These are phyloP conservation scores for Xyliphius kryptos DNA, from an alignment of 2,113 vertebrate species.

Conservation along the genomic window DNA sequence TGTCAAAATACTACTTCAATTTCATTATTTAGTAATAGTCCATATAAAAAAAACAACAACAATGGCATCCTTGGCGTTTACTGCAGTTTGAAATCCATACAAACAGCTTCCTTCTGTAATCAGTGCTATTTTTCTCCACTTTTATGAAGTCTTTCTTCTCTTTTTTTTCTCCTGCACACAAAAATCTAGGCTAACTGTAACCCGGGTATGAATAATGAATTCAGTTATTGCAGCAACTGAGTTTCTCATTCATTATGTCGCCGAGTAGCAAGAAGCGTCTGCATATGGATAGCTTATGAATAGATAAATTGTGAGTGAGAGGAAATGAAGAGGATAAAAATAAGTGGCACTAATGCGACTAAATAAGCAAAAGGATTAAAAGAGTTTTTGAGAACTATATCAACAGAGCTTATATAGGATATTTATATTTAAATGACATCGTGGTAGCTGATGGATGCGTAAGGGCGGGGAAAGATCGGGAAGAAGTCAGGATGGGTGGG, in stretches of 20 bases:
- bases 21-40: background rate
- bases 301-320: too few relatives aligned
- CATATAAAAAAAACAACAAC: background rate
- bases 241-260: conserved; percentile 46
- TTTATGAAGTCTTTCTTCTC: background rate
- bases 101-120: background rate
- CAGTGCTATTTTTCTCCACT: conserved; percentile 14
- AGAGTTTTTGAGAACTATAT: too few relatives aligned
- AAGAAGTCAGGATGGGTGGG: conserved; percentile 1
- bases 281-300: too few relatives aligned
- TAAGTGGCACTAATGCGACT: too few relatives aligned
- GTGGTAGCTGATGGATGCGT: background rate
- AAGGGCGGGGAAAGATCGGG: background rate
- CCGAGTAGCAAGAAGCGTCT: conserved; percentile 39
- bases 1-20: background rate
- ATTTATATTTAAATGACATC: too few relatives aligned
- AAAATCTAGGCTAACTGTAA: conserved; percentile 49
- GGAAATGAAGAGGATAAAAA: conserved; percentile 28
- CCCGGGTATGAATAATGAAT: conserved; percentile 67
- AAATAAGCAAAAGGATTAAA: too few relatives aligned
- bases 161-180: conserved; percentile 28
- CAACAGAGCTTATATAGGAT: too few relatives aligned
- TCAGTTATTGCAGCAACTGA: conserved; percentile 59
- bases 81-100: background rate
- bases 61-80: background rate